A percentile compares a stretch with the other conserved stretches of the same genome.
Evolutionary conservation across 2,797 vertebrate genomes (phyloP).

Genomic region (Rhinophrynus dorsalis): DNA sequence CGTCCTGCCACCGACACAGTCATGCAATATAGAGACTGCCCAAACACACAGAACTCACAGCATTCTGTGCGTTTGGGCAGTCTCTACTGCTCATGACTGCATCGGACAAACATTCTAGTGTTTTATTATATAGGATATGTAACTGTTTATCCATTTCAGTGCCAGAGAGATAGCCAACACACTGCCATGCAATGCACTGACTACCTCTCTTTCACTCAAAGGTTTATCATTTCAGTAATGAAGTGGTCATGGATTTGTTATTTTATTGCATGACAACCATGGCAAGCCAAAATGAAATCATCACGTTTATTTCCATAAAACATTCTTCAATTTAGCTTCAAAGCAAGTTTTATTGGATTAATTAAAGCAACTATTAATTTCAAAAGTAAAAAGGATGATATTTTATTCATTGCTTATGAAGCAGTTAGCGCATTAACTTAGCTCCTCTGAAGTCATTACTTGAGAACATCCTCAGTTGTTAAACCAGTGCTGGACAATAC

Average conservation of each 20-base stretch:
- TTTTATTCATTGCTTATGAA: conserved; percentile 60
- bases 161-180: no score
- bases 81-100: no score
- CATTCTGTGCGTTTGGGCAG: no score
- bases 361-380: conserved; percentile 64
- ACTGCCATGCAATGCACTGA: no score
- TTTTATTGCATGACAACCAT: conserved; percentile 15
- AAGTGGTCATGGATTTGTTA: neutral
- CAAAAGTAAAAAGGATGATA: conserved; percentile 61
- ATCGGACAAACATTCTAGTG: no score
- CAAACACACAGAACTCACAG: no score
- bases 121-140: no score
- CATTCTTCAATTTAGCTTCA: conserved; percentile 38
- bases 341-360: conserved; percentile 60
- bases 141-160: no score
- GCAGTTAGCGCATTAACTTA: conserved; percentile 62
- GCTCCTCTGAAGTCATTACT: conserved; percentile 63
- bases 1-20: no score
- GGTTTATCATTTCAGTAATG: no score
- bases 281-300: conserved; percentile 47
- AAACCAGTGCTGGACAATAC: conserved; percentile 76
- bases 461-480: conserved; percentile 61
- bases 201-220: no score
- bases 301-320: conserved; percentile 51
- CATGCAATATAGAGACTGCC: no score